phyloP scores from a whole-genome alignment of 2,113 vertebrate genomes.

The Smithornis capensis region DNA sequence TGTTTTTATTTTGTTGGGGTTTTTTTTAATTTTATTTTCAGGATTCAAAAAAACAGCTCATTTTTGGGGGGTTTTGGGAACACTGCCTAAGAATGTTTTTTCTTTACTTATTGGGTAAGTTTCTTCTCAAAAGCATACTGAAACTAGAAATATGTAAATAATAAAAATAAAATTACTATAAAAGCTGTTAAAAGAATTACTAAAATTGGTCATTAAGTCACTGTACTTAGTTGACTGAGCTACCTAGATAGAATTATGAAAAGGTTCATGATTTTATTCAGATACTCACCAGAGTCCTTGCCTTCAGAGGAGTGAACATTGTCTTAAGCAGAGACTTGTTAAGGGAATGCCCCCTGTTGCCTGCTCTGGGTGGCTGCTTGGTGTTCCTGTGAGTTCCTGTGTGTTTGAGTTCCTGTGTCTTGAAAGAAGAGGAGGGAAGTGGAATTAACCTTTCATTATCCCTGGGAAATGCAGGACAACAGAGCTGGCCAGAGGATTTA shows the following conservation, averaged over 20 bases:
- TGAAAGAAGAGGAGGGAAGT: accelerated
- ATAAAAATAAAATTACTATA: not conserved
- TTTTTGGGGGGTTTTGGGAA: not conserved
- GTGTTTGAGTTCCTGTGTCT: not conserved
- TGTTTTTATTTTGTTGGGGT: not conserved
- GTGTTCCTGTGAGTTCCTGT: too few species aligned
- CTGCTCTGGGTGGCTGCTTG: accelerated
- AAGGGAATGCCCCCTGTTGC: not conserved
- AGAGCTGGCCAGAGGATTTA: not conserved
- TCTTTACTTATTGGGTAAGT: not conserved
- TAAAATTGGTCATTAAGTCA: not conserved
- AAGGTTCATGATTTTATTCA: not conserved
- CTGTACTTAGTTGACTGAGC: not conserved
- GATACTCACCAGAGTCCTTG: not conserved
- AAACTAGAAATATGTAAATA: not conserved
- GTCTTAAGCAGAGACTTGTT: not conserved
- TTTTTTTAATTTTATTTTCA: not conserved
- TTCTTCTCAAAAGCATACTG: not conserved
- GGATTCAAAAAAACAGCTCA: not conserved
- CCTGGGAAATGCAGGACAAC: not conserved
- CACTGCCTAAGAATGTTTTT: not conserved
- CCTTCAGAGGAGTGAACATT: not conserved
- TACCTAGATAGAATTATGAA: not conserved
- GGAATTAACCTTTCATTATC: not conserved
- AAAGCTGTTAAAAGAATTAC: not conserved